A percentile compares a stretch with the other conserved stretches of the same genome.
These are phyloP conservation scores for Diplogasteroides magnus DNA, from an alignment of 1,140 invertebrate species.

Conservation along the genomic window DNA sequence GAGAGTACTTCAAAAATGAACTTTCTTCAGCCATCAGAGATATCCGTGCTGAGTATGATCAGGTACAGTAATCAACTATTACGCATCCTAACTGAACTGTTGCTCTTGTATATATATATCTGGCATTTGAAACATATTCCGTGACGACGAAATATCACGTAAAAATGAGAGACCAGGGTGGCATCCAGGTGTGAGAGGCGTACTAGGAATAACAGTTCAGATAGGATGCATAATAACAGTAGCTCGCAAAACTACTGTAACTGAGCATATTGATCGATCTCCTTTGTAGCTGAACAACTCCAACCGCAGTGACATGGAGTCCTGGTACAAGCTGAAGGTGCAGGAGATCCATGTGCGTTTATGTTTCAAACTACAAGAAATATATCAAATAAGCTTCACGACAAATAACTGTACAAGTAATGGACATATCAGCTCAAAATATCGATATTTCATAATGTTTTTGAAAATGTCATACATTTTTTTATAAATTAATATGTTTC, in stretches of 20 bases:
- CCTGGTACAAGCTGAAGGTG: slow-evolving; percentile 55
- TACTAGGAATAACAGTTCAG: no score
- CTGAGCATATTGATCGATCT: slow-evolving; percentile 57
- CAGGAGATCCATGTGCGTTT: slow-evolving; percentile 58
- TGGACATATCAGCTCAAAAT: slow-evolving; percentile 1
- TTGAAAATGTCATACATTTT: no score
- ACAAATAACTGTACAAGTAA: no score
- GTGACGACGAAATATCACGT: no score
- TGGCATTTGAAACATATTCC: no score
- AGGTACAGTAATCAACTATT: slow-evolving; percentile 3
- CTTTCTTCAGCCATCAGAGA: slow-evolving; percentile 60
- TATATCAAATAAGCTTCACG: no score
- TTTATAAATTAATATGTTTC: no score
- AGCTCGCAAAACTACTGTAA: slow-evolving; percentile 56
- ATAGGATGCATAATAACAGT: no score
- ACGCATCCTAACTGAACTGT: no score
- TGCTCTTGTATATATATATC: not conserved
- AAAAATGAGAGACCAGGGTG: no score
- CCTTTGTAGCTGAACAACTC: slow-evolving; percentile 51
- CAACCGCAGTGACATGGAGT: slow-evolving; percentile 57
- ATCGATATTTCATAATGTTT: not conserved
- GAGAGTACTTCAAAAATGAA: slow-evolving; percentile 60
- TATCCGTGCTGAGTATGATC: slow-evolving; percentile 61
- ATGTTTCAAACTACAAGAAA: no score
- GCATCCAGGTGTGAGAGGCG: no score